Base-by-base conservation (phyloP, 2,113 vertebrate genomes). In the Capreolus pygargus region DNA sequence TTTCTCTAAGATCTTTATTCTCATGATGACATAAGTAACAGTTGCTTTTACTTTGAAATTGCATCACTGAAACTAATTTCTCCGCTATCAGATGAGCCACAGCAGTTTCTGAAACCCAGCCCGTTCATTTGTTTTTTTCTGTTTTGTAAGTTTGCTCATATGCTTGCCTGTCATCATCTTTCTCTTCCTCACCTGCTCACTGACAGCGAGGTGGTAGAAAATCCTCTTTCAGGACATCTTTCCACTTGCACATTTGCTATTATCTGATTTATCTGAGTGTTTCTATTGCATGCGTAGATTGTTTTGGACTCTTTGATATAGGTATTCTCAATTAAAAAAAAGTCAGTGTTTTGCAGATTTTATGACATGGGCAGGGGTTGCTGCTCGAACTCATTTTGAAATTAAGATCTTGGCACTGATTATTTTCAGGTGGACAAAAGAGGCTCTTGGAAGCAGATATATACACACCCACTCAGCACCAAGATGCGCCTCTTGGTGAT, bases 401-500 rank as follows among this genome's bases (percentile, higher is more conserved):
- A n/a, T 61, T 85, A 27, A 1, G 12, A 28, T n/a, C 33, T 55
- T 28, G 2, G 23, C 47, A 3, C 6, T 45, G 87, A 50, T 2
- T 43, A 4, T 60, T 58, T 14, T 39, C 47, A 85, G 84, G 95
- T 95, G 57, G 17, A 12, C 17, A 43, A 85, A 95, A 83, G 89
- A 87, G 78, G 8, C 16, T 97, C 97, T 45, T 97, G 89, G 28
- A 33, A 52, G 1, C 2, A 94, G 97, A 88, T 0, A 1, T 54
- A 57, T 30, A 39, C 19, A 96, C 57, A 96, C 61, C 55, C 92
- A 45, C 54, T 84, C 54, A 97, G 95, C 33, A 92, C 93, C 91
- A 79, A 61, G 74, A 95, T 64, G 96, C 21, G 60, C 54, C 81
- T 97, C 89, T 94, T 89, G 95, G 97, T 95, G 57, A 93, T n/a